A percentile compares a stretch with the other conserved stretches of the same genome.
These are phyloP conservation scores for Eucera pruinosa DNA, from an alignment of 2,888 invertebrate species.

Conservation along the genomic window DNA sequence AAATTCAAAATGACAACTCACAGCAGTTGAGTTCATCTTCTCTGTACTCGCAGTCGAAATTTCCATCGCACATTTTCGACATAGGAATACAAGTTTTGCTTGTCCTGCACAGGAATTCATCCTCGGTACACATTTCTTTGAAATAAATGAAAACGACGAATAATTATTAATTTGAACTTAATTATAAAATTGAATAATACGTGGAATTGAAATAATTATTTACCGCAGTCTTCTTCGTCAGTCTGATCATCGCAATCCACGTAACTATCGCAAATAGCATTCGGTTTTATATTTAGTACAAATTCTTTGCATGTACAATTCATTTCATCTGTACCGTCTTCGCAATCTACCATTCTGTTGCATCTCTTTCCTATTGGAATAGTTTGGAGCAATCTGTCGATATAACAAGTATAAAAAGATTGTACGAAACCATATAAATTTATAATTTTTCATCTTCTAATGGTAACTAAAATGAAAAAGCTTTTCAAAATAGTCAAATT, in stretches of 20 bases:
- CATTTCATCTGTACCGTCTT: constrained; percentile 92
- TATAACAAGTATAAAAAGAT: not conserved
- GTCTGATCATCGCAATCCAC: constrained; percentile 90
- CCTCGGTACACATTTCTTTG: constrained; percentile 84
- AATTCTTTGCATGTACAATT: constrained; percentile 91
- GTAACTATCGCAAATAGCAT: constrained; percentile 90
- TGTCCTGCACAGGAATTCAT: constrained; percentile 87
- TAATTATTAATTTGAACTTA: too few species aligned
- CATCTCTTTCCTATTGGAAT: constrained; percentile 88
- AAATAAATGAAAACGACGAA: not conserved
- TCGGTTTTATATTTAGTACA: constrained; percentile 85
- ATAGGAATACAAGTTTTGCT: constrained; percentile 88
- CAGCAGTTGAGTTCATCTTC: constrained; percentile 93
- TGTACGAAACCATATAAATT: too few species aligned
- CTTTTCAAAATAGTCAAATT: too few species aligned
- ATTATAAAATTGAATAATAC: too few species aligned
- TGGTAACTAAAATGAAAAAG: too few species aligned
- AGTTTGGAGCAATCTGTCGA: constrained; percentile 88
- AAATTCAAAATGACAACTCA: too few species aligned
- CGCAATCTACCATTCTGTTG: constrained; percentile 90
- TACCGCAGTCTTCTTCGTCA: constrained; percentile 91
- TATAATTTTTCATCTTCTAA: too few species aligned
- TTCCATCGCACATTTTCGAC: constrained; percentile 88
- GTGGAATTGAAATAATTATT: too few species aligned
- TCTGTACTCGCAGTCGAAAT: constrained; percentile 87